phyloP scores from a whole-genome alignment of 2,888 invertebrate species.

The Eupithecia subumbrata region DNA sequence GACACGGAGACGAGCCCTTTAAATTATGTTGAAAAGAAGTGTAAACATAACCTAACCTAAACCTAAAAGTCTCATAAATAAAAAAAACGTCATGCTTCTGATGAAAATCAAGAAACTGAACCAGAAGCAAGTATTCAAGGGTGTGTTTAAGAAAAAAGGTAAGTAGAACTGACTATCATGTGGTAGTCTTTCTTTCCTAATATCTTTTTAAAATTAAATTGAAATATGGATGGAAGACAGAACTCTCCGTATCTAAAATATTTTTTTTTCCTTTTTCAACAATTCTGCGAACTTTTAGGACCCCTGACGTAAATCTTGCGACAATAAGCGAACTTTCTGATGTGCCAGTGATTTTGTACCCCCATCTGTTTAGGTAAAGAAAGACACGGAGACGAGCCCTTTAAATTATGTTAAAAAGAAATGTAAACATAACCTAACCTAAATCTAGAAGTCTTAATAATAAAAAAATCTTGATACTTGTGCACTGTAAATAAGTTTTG shows the following conservation, averaged over 20 bases:
- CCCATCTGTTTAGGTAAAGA: neutral
- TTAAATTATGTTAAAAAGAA: neutral
- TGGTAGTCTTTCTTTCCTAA: neutral
- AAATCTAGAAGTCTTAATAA: too few relatives aligned
- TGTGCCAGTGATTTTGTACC: conserved; percentile 44
- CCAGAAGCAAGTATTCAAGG: too few relatives aligned
- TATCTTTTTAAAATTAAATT: neutral
- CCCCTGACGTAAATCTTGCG: conserved; percentile 58
- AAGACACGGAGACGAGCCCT: neutral
- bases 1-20: neutral
- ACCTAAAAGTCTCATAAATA: too few relatives aligned
- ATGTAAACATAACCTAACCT: too few relatives aligned
- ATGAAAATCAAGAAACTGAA: too few relatives aligned
- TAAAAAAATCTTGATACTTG: too few relatives aligned
- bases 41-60: too few relatives aligned
- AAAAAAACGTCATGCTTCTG: too few relatives aligned
- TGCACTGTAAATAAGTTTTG: too few relatives aligned
- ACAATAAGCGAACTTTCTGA: conserved; percentile 67
- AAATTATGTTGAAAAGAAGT: too few relatives aligned
- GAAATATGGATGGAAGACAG: neutral
- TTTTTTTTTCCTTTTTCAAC: conserved; percentile 10
- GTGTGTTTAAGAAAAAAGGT: too few relatives aligned
- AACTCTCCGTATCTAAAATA: neutral
- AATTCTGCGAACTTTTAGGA: conserved; percentile 62
- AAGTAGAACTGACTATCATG: too few relatives aligned